These are phyloP conservation scores for Galerucella nymphaeae DNA, from an alignment of 2,888 invertebrate species.

Conservation along the genomic window DNA sequence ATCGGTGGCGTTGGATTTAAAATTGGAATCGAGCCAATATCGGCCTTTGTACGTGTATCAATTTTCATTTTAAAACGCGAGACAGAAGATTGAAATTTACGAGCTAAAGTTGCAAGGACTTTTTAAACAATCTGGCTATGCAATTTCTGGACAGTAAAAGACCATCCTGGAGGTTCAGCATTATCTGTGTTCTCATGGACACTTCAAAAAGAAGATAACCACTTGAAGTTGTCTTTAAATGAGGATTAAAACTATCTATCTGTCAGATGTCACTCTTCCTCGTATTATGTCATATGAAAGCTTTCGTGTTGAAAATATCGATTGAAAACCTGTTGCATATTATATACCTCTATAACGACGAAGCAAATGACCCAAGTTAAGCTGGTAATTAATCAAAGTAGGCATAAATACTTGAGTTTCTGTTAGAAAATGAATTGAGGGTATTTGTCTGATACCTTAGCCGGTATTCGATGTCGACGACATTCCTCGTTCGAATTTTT, in stretches of 20 bases:
- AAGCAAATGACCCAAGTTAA: not conserved
- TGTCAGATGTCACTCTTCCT: no score
- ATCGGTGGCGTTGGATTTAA: not conserved
- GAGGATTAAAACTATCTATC: no score
- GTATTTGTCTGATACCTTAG: no score
- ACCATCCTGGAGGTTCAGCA: no score
- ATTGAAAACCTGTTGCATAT: not conserved
- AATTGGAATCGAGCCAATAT: conserved; percentile 9
- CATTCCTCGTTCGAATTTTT: not conserved
- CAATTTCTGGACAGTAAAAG: no score
- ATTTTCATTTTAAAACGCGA: conserved; percentile 2
- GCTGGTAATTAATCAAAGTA: not conserved
- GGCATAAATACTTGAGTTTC: not conserved
- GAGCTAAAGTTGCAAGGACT: no score
- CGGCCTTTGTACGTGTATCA: not conserved
- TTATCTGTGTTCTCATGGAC: no score
- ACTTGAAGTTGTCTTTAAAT: no score
- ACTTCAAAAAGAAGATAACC: no score
- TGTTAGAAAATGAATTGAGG: not conserved
- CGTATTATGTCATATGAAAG: not conserved
- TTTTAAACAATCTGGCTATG: no score
- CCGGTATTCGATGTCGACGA: no score
- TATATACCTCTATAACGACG: not conserved
- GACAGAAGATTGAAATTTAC: no score
- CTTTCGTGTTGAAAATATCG: not conserved